Conservation (phyloP, 2,797 vertebrate genomes). For the Dromococcyx pavoninus region DNA sequence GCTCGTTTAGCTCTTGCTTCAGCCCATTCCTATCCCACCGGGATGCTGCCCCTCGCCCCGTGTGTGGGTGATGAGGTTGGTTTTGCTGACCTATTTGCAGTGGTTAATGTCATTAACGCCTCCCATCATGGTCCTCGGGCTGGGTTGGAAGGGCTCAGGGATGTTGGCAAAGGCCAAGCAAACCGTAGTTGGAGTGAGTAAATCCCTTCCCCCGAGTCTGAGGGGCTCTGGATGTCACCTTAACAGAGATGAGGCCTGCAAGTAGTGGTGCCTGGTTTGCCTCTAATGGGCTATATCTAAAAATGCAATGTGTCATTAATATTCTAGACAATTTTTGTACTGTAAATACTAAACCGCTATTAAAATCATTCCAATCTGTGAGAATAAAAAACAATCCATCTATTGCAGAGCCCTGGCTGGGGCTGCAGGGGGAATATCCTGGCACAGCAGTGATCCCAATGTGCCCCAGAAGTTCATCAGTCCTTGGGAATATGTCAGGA, state of each 20-base stretch:
- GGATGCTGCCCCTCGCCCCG: background rate
- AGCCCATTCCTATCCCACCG: accelerated
- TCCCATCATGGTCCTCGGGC: accelerated
- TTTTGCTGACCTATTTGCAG: background rate
- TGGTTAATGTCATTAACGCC: accelerated
- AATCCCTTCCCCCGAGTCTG: accelerated
- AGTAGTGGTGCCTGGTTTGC: background rate
- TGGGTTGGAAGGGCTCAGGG: background rate
- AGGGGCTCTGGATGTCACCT: background rate
- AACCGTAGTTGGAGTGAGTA: background rate
- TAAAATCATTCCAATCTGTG: background rate
- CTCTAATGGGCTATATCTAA: background rate
- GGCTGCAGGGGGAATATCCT: background rate
- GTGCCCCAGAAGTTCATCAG: background rate
- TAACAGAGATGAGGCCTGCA: accelerated
- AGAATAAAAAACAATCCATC: background rate
- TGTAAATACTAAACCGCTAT: background rate
- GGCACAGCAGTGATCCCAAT: background rate
- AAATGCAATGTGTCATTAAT: background rate
- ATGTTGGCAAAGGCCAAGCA: background rate
- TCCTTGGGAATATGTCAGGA: background rate
- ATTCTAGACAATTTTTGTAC: background rate
- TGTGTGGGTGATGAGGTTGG: accelerated
- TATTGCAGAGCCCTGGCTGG: background rate
- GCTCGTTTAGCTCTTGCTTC: accelerated